Conservation (phyloP, 2,113 vertebrate species). For the Eclectus roratus region DNA sequence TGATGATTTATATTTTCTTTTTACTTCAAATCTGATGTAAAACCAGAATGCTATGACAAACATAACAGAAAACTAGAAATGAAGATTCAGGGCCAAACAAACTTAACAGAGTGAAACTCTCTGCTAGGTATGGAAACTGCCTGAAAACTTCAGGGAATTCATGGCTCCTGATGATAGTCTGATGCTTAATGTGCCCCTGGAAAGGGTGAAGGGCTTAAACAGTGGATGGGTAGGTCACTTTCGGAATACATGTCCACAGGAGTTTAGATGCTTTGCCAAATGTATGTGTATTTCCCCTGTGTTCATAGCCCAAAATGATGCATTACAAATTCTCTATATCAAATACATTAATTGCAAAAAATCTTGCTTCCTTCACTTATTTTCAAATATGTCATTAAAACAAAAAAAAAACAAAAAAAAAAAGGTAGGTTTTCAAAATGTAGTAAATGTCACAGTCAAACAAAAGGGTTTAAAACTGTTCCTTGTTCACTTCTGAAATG, state of each 20-base stretch:
- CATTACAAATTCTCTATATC: neutral
- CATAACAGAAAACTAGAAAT: neutral
- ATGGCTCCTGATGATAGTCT: neutral
- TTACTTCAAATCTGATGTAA: neutral
- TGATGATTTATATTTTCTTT: neutral
- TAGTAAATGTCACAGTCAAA: neutral
- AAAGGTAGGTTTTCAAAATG: neutral
- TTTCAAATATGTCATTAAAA: neutral
- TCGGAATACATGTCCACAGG: neutral
- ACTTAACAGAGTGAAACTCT: neutral
- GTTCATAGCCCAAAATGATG: neutral
- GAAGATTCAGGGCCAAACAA: neutral
- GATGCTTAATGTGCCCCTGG: neutral
- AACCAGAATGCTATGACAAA: neutral
- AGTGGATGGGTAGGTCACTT: neutral
- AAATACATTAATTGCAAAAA: neutral
- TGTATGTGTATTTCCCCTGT: neutral
- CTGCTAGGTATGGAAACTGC: neutral
- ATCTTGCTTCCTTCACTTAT: neutral
- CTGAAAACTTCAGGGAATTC: neutral
- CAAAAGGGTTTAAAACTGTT: conserved; percentile 1
- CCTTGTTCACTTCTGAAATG: conserved; percentile 13
- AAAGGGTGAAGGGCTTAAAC: neutral
- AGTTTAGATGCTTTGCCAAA: neutral
- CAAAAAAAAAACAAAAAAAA: neutral